Evolutionary conservation across 2,888 invertebrate species (phyloP).

Genomic region (Sericinus montela): DNA sequence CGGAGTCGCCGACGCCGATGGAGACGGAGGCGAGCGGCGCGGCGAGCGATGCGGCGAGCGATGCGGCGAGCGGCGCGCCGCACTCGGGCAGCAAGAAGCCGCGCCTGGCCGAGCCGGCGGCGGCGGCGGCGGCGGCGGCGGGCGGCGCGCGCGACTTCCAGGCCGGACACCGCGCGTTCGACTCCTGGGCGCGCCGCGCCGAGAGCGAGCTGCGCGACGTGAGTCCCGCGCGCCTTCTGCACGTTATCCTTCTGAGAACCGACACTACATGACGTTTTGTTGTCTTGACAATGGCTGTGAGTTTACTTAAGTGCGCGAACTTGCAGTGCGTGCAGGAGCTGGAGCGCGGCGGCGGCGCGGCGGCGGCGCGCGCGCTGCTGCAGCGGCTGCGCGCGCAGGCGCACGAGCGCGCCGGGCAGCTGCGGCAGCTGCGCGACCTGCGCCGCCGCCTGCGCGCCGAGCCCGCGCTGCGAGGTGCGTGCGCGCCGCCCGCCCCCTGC

Average conservation of each 20-base stretch:
- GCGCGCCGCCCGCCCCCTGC: too few relatives aligned
- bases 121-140: conserved; percentile 13
- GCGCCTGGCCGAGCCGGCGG: conserved; percentile 28
- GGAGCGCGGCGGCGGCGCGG: conserved; percentile 37
- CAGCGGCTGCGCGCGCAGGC: conserved; percentile 63
- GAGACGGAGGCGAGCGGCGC: conserved; percentile 47
- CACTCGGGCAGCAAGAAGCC: conserved; percentile 49
- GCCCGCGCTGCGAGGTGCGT: conserved; percentile 46
- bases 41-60: conserved; percentile 40
- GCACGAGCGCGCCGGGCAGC: conserved; percentile 64
- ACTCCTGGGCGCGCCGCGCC: conserved; percentile 56
- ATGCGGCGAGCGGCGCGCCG: conserved; percentile 23
- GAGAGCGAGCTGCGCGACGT: conserved; percentile 49
- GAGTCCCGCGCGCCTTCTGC: conserved; percentile 12
- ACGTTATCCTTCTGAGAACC: too few relatives aligned
- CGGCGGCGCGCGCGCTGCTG: conserved; percentile 33
- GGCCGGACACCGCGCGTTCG: conserved; percentile 68
- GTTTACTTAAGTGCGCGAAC: too few relatives aligned
- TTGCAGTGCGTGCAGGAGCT: conserved; percentile 44
- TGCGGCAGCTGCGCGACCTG: conserved; percentile 78
- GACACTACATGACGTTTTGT: too few relatives aligned
- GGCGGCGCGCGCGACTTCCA: conserved; percentile 63
- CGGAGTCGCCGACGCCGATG: conserved; percentile 35
- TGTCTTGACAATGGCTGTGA: too few relatives aligned
- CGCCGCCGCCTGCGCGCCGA: conserved; percentile 77